Evolutionary conservation across 1,140 invertebrate species (phyloP).

Genomic region (Lepidurus packardi): DNA sequence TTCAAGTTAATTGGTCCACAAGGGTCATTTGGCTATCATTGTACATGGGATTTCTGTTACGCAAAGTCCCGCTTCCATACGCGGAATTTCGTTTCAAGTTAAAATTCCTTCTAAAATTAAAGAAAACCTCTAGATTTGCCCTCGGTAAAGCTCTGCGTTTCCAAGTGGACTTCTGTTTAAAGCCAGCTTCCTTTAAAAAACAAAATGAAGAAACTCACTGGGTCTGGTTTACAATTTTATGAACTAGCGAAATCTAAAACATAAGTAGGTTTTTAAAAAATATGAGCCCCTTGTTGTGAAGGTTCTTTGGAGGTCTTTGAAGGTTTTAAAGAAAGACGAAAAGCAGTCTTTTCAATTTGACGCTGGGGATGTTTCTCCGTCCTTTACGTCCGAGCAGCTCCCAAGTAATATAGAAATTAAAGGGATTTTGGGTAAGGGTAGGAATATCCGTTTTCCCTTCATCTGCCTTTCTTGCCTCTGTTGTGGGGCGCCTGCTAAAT

Average conservation of each 20-base stretch:
- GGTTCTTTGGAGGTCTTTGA: neutral
- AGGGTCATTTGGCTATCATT: too few species aligned
- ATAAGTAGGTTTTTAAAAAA: neutral
- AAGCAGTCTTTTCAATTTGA: neutral
- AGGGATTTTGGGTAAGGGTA: neutral
- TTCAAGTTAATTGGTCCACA: too few species aligned
- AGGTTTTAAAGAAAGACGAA: neutral
- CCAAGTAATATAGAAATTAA: constrained; percentile 11
- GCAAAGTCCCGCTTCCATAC: too few species aligned
- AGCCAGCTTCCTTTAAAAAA: too few species aligned
- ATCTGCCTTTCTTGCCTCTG: neutral
- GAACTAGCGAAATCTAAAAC: neutral
- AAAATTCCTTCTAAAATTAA: too few species aligned
- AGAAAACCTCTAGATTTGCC: too few species aligned
- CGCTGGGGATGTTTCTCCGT: neutral
- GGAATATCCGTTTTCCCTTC: neutral
- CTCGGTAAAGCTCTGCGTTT: too few species aligned
- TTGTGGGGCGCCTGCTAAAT: neutral
- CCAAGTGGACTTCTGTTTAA: too few species aligned
- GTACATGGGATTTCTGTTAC: too few species aligned
- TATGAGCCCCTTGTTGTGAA: neutral
- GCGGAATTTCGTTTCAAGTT: too few species aligned
- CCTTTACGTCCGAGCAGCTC: neutral
- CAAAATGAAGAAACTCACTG: neutral
- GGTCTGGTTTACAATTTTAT: neutral